phyloP scores from a whole-genome alignment of 2,797 vertebrate genomes.

The Eulemur coronatus region DNA sequence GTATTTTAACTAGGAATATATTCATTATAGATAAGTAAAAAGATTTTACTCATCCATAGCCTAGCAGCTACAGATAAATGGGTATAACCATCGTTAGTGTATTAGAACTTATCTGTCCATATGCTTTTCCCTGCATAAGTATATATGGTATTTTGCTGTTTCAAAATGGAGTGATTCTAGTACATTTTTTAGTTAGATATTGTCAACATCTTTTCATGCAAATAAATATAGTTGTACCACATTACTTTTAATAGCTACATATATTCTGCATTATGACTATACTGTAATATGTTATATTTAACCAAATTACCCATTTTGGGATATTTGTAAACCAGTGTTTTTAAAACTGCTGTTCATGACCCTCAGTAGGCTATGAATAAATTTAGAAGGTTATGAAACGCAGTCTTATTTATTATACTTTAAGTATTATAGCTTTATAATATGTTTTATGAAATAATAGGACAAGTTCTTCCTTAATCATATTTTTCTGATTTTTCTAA shows the following conservation, averaged over 20 bases:
- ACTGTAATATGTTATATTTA: not conserved
- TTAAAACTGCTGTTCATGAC: not conserved
- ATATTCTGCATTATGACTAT: not conserved
- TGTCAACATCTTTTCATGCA: not conserved
- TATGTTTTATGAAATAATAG: slow-evolving; percentile 5
- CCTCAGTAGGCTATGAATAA: slow-evolving; percentile 9
- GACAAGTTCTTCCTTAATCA: not conserved
- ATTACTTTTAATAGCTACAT: slow-evolving; percentile 34
- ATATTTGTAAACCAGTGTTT: slow-evolving; percentile 20
- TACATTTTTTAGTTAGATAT: not conserved
- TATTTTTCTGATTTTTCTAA: slow-evolving; percentile 16
- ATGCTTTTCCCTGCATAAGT: not conserved
- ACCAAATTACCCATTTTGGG: not conserved
- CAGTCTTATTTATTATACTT: not conserved
- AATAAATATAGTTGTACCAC: not conserved
- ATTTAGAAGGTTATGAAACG: not conserved
- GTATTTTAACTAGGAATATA: slow-evolving; percentile 15
- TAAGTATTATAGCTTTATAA: not conserved
- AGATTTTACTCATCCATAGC: not conserved
- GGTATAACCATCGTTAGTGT: not conserved
- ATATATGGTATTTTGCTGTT: slow-evolving; percentile 13
- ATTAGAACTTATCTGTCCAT: not conserved
- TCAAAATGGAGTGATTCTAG: not conserved
- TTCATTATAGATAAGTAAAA: not conserved
- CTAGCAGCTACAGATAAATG: not conserved